These are phyloP conservation scores for Vollenhovia emeryi DNA, from an alignment of 1,140 invertebrate genomes.

Conservation along the genomic window DNA sequence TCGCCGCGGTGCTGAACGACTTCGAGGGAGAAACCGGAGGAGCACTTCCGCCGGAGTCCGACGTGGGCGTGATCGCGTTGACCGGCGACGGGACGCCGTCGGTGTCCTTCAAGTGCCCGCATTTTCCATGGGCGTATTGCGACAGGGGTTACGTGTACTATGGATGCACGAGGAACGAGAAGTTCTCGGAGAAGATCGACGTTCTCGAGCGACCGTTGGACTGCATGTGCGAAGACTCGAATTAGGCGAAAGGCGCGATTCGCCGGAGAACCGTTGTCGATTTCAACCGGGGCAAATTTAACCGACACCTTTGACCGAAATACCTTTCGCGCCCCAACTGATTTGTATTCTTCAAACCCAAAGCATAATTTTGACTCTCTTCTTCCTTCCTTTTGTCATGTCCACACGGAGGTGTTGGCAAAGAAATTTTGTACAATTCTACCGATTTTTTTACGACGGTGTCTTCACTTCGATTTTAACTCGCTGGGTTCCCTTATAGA, in stretches of 20 bases:
- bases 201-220: slow-evolving; percentile 66
- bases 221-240: slow-evolving; percentile 64
- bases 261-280: not conserved
- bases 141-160: slow-evolving; percentile 65
- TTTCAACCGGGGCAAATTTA: not conserved
- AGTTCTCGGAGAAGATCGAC: slow-evolving; percentile 60
- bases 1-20: slow-evolving; percentile 53
- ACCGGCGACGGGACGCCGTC: slow-evolving; percentile 50
- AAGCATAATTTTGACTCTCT: not conserved
- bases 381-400: not conserved
- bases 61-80: slow-evolving; percentile 65
- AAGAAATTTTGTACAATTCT: not conserved
- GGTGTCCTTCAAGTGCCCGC: slow-evolving; percentile 57
- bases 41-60: not conserved
- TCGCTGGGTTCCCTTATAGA: no score
- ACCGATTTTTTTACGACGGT: not conserved
- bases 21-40: slow-evolving; percentile 49
- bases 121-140: slow-evolving; percentile 76
- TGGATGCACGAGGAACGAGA: slow-evolving; percentile 63
- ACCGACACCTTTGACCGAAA: not conserved
- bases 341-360: not conserved
- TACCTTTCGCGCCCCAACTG: not conserved
- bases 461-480: not conserved
- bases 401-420: not conserved
- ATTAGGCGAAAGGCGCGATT: not conserved